A percentile compares a stretch with the other conserved stretches of the same genome.
These are phyloP conservation scores for Lepidurus arcticus DNA, from an alignment of 1,140 invertebrate species.

Conservation along the genomic window DNA sequence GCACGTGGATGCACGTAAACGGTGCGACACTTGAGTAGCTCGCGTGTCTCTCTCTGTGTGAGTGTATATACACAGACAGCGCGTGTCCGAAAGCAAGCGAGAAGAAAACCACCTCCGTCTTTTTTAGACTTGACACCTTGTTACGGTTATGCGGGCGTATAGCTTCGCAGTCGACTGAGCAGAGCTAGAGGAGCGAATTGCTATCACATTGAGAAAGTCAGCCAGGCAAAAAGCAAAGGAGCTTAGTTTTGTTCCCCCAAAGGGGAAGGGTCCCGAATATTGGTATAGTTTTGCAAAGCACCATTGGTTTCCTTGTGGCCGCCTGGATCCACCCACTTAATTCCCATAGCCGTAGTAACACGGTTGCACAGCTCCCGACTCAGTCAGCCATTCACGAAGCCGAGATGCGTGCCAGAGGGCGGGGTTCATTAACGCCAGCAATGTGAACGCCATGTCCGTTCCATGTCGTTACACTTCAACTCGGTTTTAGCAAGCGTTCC, in stretches of 20 bases:
- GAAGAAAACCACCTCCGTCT: neutral
- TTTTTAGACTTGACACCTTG: constrained; percentile 18
- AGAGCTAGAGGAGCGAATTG: constrained; percentile 2
- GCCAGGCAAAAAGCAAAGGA: neutral
- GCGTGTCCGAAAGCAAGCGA: constrained; percentile 7
- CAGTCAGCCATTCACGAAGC: constrained; percentile 3
- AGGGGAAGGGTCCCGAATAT: neutral
- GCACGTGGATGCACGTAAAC: constrained; percentile 17
- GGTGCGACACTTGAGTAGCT: constrained; percentile 20
- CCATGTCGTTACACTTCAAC: constrained; percentile 18
- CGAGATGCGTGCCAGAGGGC: constrained; percentile 1
- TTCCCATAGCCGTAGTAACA: constrained; percentile 21
- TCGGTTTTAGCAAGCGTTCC: constrained; percentile 18
- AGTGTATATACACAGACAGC: neutral
- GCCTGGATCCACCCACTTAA: constrained; percentile 20
- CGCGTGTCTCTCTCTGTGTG: neutral
- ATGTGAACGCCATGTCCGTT: constrained; percentile 7
- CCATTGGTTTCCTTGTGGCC: constrained; percentile 7
- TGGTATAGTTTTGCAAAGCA: constrained; percentile 4
- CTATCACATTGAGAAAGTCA: constrained; percentile 13
- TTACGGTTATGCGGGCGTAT: constrained; percentile 18
- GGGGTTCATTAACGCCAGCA: constrained; percentile 14
- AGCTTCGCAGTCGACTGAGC: constrained; percentile 20
- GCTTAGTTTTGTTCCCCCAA: neutral
- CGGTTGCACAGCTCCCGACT: neutral